Conservation (phyloP, 2,113 vertebrate genomes). For the Ciconia stormi region DNA sequence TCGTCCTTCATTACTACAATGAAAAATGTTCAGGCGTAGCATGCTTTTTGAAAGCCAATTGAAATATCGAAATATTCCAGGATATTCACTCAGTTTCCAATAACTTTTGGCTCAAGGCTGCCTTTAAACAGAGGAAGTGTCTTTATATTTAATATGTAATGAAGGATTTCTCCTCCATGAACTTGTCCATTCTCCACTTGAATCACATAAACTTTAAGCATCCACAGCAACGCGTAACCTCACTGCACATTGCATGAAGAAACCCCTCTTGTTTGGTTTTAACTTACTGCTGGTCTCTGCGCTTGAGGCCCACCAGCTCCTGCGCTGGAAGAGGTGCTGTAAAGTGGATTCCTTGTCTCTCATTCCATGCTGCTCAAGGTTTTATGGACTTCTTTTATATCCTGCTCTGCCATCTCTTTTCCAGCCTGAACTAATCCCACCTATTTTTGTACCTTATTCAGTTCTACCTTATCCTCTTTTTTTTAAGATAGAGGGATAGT, state of each 20-base stretch:
- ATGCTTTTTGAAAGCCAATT: background rate
- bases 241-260: background rate
- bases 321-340: rapidly evolving
- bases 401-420: background rate
- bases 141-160: background rate
- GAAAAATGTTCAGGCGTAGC: background rate
- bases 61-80: background rate
- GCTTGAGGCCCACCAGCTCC: background rate
- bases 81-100: background rate
- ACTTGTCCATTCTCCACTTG: background rate
- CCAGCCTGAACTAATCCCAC: background rate
- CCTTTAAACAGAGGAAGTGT: background rate
- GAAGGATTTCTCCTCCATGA: background rate
- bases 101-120: background rate
- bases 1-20: background rate
- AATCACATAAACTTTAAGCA: background rate
- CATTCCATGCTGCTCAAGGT: background rate
- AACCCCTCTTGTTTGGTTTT: background rate
- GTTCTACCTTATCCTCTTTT: rapidly evolving
- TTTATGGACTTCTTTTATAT: background rate
- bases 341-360: background rate
- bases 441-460: background rate
- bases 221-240: background rate
- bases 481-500: background rate
- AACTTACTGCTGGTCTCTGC: background rate